phyloP scores from a whole-genome alignment of 2,888 invertebrate species.

The Eumacrocentrus americanus region DNA sequence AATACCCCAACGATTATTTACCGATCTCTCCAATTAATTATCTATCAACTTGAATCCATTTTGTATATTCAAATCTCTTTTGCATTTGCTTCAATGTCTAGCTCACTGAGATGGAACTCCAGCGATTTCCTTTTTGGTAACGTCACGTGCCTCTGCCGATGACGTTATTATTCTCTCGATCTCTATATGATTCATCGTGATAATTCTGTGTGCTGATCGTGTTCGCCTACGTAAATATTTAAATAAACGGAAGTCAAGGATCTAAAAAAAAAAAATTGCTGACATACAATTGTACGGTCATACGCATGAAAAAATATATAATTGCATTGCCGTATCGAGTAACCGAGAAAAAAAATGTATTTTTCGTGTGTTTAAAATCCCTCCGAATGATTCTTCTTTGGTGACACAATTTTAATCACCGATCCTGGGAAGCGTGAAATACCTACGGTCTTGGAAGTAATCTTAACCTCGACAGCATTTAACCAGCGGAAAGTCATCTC shows the following conservation, averaged over 20 bases:
- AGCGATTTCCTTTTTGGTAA: neutral
- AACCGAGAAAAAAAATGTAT: too few species aligned
- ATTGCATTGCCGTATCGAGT: too few species aligned
- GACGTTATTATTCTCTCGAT: neutral
- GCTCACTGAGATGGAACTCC: neutral
- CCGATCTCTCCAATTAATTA: conserved; percentile 5
- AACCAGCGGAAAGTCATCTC: too few species aligned
- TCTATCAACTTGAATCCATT: neutral
- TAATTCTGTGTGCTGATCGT: neutral
- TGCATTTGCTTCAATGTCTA: neutral
- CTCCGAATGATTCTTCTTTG: too few species aligned
- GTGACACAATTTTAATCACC: too few species aligned
- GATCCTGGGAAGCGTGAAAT: too few species aligned
- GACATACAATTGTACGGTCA: too few species aligned
- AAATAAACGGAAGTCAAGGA: neutral
- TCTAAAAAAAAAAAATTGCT: too few species aligned
- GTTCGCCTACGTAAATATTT: neutral
- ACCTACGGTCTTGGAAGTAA: too few species aligned
- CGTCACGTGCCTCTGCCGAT: neutral
- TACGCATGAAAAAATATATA: too few species aligned
- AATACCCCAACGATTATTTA: conserved; percentile 26
- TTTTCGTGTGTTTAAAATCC: too few species aligned
- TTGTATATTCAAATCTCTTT: neutral
- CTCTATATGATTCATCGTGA: neutral
- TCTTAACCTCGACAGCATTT: too few species aligned